Base-by-base conservation (phyloP, 2,888 invertebrate genomes). In the Tiliacea aurago region DNA sequence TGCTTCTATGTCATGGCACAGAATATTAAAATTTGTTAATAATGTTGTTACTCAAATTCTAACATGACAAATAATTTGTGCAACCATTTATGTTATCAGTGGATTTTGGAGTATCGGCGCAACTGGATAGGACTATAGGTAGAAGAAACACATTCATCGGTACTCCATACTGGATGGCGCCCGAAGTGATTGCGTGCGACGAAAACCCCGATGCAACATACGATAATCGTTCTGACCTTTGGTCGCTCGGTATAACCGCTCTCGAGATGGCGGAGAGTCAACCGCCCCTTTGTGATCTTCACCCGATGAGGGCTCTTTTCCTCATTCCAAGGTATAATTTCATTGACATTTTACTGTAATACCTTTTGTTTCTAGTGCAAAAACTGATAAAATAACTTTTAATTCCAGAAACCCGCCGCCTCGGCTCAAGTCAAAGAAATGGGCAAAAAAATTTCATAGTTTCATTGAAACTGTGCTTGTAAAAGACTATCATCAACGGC, bases 261-360 rank as follows among this genome's bases (percentile, higher is more conserved):
- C 97, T 99, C 83, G 99, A 99, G 97, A 99, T 99, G 99, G 99
- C 99, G 75, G 99, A 99, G 97, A 99, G 99, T 90, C 99, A 99
- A 96, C 99, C 99, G 81, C 99, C 99, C 55, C 97, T 99, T 76
- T 99, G 99, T 97, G 99, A 99, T 97, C 97, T 99, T 94, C 99
- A 99, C 97, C 99, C 99, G 41, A 99, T 99, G 99, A 97, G 99
- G 93, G 99, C 99, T 85, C 97, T 99, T 86, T 99, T 99, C 96
- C 97, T 99, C 90, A 99, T 99, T 95, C 99, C 99, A 86, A 97
- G 96, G 96, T 95, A 81, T 62, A 43, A 67, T 73, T n/a, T 15
- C 4, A 58, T 9, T 63, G 13, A 10, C 7, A 70, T 67, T 55
- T 51, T 37, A 23, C 4, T 28, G 18, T 2, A 43, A 18, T 2